Evolutionary conservation across 2,113 vertebrate species (phyloP).

Genomic region (Halcyon senegalensis): DNA sequence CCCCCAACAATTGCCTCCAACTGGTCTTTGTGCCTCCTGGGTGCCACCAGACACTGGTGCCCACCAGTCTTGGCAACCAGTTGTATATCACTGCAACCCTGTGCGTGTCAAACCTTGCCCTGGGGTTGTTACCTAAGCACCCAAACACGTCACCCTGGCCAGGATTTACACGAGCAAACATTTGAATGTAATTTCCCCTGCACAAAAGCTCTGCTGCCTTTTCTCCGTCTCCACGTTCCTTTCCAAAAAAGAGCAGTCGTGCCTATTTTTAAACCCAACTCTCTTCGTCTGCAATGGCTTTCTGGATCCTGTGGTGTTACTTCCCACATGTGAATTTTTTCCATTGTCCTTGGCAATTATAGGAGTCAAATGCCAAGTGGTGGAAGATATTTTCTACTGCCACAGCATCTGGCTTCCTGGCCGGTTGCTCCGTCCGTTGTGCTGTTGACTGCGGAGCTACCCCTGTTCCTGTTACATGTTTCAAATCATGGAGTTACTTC

Average conservation of each 20-base stretch:
- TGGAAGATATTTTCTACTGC: constrained; percentile 41
- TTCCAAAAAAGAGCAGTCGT: background rate
- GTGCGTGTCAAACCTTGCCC: background rate
- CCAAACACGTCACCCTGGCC: background rate
- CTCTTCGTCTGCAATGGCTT: background rate
- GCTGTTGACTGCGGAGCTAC: background rate
- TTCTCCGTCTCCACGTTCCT: background rate
- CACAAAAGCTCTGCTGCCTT: background rate
- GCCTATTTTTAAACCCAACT: background rate
- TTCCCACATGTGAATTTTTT: constrained; percentile 10
- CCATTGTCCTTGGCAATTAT: constrained; percentile 44
- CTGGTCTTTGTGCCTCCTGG: background rate
- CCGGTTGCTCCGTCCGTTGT: background rate
- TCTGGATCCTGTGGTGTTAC: background rate
- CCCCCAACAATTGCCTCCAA: background rate
- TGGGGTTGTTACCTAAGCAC: background rate
- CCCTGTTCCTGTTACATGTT: background rate
- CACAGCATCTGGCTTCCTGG: constrained; percentile 23
- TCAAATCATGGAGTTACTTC: background rate
- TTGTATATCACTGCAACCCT: too few species aligned
- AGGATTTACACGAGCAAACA: background rate
- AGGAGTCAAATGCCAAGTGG: constrained; percentile 35
- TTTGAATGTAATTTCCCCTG: background rate
- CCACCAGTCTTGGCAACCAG: rapidly evolving
- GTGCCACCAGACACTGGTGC: background rate